phyloP scores from a whole-genome alignment of 2,113 vertebrate species.

The Natator depressus region DNA sequence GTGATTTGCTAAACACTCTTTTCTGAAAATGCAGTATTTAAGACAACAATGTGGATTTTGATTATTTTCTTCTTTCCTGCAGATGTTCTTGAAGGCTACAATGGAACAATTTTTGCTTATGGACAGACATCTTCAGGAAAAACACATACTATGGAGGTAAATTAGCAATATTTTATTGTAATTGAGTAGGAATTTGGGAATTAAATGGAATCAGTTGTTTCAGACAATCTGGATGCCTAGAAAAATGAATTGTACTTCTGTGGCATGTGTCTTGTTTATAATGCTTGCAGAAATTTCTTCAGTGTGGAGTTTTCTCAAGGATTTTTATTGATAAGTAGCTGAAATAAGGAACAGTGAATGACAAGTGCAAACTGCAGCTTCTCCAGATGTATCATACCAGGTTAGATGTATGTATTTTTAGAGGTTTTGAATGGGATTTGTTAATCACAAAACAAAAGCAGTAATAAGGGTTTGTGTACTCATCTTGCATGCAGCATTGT shows the following conservation, averaged over 20 bases:
- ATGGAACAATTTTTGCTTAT: constrained; percentile 95
- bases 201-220: not conserved
- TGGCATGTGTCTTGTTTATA: not conserved
- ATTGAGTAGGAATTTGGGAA: not conserved
- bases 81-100: constrained; percentile 96
- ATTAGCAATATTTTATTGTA: not conserved
- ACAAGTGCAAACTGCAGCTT: not conserved
- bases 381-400: accelerated
- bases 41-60: not conserved
- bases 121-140: constrained; percentile 95
- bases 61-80: constrained; percentile 24
- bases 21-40: not conserved
- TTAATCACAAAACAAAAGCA: not conserved
- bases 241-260: not conserved
- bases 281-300: not conserved
- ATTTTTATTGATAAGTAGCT: not conserved
- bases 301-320: not conserved
- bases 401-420: not conserved
- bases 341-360: not conserved
- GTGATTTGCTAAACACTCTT: accelerated
- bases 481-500: not conserved
- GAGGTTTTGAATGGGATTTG: not conserved
- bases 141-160: constrained; percentile 98
- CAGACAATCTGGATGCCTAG: not conserved
- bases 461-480: not conserved